These are phyloP conservation scores for Zaprionus ornatus DNA, from an alignment of 1,140 invertebrate genomes.

Conservation along the genomic window DNA sequence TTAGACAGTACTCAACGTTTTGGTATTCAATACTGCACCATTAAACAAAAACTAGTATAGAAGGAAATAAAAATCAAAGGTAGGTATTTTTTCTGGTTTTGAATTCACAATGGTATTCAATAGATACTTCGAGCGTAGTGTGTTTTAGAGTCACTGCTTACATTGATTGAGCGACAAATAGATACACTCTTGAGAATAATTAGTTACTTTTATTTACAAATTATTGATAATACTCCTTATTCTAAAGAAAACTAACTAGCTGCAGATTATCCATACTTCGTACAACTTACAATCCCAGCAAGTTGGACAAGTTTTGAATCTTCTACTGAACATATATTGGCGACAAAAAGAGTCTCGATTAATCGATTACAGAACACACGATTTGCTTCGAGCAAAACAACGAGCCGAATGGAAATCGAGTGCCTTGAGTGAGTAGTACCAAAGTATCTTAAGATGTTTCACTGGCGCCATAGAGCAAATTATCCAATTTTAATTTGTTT, in stretches of 20 bases:
- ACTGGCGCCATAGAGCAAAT: slow-evolving; percentile 77
- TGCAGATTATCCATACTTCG: slow-evolving; percentile 56
- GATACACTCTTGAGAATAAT: background rate
- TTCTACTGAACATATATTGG: slow-evolving; percentile 22
- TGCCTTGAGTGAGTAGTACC: slow-evolving; percentile 1
- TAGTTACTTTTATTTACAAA: background rate
- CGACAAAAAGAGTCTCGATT: slow-evolving; percentile 40
- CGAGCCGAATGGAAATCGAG: slow-evolving; percentile 49
- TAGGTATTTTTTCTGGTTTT: no score
- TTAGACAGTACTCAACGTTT: no score
- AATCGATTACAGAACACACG: slow-evolving; percentile 53
- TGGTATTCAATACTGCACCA: no score
- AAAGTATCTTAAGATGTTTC: slow-evolving; percentile 46
- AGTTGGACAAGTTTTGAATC: slow-evolving; percentile 64
- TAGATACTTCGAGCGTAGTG: no score
- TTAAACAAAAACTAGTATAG: no score
- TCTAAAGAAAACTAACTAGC: slow-evolving; percentile 20
- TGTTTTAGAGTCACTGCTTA: no score
- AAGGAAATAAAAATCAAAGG: no score
- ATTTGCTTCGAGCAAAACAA: slow-evolving; percentile 54
- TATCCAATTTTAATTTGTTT: slow-evolving; percentile 82
- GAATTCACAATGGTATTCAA: no score
- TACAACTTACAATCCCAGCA: slow-evolving; percentile 66
- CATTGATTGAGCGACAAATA: background rate
- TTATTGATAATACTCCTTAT: slow-evolving; percentile 2